Conservation (phyloP, 2,797 vertebrate species). For the Alfaro cultratus region DNA sequence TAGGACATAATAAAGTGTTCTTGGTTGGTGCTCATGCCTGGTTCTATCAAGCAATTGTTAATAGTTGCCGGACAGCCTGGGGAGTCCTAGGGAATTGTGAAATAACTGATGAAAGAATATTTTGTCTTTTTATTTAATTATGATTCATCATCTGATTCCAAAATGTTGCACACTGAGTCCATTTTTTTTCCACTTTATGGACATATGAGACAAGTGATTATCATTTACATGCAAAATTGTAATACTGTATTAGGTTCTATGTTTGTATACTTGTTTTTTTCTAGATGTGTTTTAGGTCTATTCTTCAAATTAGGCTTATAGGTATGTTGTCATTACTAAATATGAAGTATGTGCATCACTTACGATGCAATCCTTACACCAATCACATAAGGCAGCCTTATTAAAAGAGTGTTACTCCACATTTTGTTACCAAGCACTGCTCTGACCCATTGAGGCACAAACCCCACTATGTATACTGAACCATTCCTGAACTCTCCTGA, state of each 20-base stretch:
- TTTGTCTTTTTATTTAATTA: neutral
- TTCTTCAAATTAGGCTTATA: neutral
- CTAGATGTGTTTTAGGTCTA: neutral
- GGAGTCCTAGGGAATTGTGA: neutral
- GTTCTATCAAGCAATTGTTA: constrained; percentile 73
- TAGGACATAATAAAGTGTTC: constrained; percentile 82
- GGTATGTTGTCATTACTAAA: too few species aligned
- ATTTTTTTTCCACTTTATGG: neutral
- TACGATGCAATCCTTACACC: too few species aligned
- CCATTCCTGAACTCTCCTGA: too few species aligned
- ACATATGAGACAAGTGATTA: neutral
- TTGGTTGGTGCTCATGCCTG: constrained; percentile 73
- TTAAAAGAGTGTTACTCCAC: too few species aligned
- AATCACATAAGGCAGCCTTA: too few species aligned
- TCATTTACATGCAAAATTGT: neutral
- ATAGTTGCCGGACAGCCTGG: constrained; percentile 42
- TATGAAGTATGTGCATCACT: too few species aligned
- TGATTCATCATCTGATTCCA: neutral
- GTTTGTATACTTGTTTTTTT: too few species aligned
- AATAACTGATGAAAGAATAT: neutral
- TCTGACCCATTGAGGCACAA: too few species aligned
- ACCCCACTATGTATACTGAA: too few species aligned
- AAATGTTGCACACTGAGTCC: neutral
- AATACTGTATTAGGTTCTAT: neutral
- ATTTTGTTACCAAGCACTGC: too few species aligned